Percentiles rank a stretch among this genome's conserved stretches.
Evolutionary conservation across 2,888 invertebrate species (phyloP).

Genomic region (Luperina testacea): DNA sequence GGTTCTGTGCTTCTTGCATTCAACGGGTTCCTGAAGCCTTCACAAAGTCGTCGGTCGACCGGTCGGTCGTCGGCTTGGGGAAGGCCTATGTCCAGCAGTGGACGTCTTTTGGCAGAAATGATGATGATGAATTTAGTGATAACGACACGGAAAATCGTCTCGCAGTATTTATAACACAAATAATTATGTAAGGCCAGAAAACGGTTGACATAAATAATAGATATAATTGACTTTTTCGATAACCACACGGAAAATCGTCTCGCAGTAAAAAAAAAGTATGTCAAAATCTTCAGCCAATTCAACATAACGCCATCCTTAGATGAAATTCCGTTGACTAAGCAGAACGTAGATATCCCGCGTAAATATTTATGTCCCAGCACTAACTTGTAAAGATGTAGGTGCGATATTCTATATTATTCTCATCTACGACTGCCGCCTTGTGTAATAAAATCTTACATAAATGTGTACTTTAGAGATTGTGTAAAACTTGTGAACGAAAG

Average conservation of each 20-base stretch:
- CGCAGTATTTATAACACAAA: too few species aligned
- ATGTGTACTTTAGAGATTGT: constrained; percentile 19
- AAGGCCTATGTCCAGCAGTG: too few species aligned
- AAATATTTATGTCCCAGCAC: constrained; percentile 45
- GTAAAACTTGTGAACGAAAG: constrained; percentile 7
- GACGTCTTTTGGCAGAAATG: too few species aligned
- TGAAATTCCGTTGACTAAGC: constrained; percentile 56
- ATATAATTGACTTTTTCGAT: too few species aligned
- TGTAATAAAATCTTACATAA: constrained; percentile 30
- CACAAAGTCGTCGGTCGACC: too few species aligned
- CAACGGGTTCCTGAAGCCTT: too few species aligned
- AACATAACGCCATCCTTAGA: constrained; percentile 35
- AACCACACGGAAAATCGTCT: neutral
- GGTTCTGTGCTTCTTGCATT: too few species aligned
- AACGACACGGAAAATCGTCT: too few species aligned
- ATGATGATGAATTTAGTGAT: too few species aligned
- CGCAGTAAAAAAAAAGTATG: neutral
- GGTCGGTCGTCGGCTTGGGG: too few species aligned
- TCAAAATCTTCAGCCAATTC: neutral
- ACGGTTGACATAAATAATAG: too few species aligned
- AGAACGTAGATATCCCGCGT: constrained; percentile 34
- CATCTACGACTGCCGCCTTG: constrained; percentile 35
- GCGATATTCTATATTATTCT: constrained; percentile 15
- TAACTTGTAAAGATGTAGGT: constrained; percentile 33
- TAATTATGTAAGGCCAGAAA: too few species aligned